Base-by-base conservation (phyloP, 2,797 vertebrate genomes). In the Melanotaenia maccullochi region DNA sequence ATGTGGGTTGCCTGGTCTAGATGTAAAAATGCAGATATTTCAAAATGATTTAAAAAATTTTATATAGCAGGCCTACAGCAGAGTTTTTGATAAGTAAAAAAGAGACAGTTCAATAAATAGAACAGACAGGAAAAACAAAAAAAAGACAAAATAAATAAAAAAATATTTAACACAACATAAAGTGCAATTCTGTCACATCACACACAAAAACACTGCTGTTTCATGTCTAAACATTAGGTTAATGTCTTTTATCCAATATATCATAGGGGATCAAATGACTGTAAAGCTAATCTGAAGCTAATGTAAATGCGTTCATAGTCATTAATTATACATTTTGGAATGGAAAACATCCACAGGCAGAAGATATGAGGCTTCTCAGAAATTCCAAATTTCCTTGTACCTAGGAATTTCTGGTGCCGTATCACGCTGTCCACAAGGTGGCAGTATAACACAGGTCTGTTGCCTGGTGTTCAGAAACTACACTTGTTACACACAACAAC, bases 111-210 rank as follows among this genome's bases (percentile, higher is more conserved):
- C 18, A 74, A 89, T 89, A 86, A 88, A 89, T 87, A 89, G 3
- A 75, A 52, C 51, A 73, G 74, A 84, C 69, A 72, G 12, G 12
- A 81, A 85, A 83, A 84, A 65, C 51, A 81, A 81, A 63, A 60
- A 81, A 30, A 38, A 28, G 4, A 32, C 14, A 60, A 65, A 68
- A 44, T 73, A 78, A 83, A 82, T 59, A 72, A 63, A 55, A 32
- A 85, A 73, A 63, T 72, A 80, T 75, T 57, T 62, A 66, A 84
- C 77, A 85, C 65, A 86, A 90, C 93, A 89, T 92, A 90, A 89
- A 93, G 92, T 94, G 91, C 92, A 91, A 68, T 78, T 83, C 65
- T 68, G 65, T 79, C 55, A 88, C 63, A 61, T 77, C 32, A 82
- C 60, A 87, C 68, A 79, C 44, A 66, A 69, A 79, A 73, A 68